phyloP scores from a whole-genome alignment of 1,140 invertebrate species.

The Seison nebaliae region DNA sequence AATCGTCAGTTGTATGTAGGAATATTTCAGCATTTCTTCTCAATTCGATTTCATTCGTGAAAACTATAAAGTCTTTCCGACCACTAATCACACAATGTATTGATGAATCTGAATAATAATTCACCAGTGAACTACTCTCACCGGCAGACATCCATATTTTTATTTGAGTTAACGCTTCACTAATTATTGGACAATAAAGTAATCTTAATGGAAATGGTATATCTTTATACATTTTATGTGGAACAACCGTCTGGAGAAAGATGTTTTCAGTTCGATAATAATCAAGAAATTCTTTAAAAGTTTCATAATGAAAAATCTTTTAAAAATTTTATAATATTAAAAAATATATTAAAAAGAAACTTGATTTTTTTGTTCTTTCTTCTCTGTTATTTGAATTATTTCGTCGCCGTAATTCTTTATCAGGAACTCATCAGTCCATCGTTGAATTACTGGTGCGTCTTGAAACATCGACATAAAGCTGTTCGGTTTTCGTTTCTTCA shows the following conservation, averaged over 20 bases:
- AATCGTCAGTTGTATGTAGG: no score
- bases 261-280: constrained; percentile 25
- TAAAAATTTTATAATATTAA: no score
- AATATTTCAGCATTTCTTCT: no score
- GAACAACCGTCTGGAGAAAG: constrained; percentile 21
- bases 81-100: constrained; percentile 25
- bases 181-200: constrained; percentile 1
- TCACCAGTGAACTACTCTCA: constrained; percentile 20
- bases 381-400: constrained; percentile 1
- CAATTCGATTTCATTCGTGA: constrained; percentile 1
- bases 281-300: constrained; percentile 21
- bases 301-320: no score
- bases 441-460: neutral
- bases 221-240: constrained; percentile 20
- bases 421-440: constrained; percentile 7
- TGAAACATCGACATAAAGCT: constrained; percentile 2
- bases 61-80: constrained; percentile 22
- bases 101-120: constrained; percentile 23
- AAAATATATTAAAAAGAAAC: no score
- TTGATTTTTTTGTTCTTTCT: no score
- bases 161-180: neutral
- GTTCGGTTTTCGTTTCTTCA: neutral
- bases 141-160: constrained; percentile 23
- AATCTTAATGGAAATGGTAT: constrained; percentile 15
- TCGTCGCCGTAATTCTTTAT: constrained; percentile 2